Percentiles rank a stretch among this genome's conserved stretches.
These are phyloP conservation scores for Drosophila oshimai DNA, from an alignment of 1,140 invertebrate genomes.

Conservation along the genomic window DNA sequence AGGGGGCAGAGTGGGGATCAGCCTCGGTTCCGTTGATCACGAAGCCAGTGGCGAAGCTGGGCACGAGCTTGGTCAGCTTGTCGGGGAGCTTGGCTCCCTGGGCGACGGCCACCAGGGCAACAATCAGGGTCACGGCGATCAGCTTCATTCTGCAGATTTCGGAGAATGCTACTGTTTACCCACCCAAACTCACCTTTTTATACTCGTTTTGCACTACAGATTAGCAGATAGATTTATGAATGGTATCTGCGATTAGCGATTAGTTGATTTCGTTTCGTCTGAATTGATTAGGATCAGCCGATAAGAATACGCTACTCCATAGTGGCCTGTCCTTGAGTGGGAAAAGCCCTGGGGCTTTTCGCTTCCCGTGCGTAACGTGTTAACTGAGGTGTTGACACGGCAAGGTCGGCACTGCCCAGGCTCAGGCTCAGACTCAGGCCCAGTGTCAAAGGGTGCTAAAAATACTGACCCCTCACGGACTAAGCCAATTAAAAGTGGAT, in stretches of 20 bases:
- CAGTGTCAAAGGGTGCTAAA: slow-evolving; percentile 57
- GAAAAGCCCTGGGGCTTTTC: slow-evolving; percentile 7
- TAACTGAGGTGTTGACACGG: slow-evolving; percentile 44
- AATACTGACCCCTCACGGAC: slow-evolving; percentile 38
- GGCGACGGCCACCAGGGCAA: slow-evolving; percentile 42
- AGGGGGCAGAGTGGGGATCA: slow-evolving; percentile 66
- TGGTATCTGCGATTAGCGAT: slow-evolving; percentile 28
- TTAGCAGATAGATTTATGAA: slow-evolving; percentile 65
- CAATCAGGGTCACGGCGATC: slow-evolving; percentile 51
- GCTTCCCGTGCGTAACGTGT: slow-evolving; percentile 24
- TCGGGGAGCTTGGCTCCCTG: slow-evolving; percentile 46
- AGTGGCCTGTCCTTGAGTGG: neutral
- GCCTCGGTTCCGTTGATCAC: slow-evolving; percentile 79
- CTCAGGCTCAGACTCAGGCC: no score
- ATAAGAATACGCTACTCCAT: slow-evolving; percentile 4
- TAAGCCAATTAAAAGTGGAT: slow-evolving; percentile 73
- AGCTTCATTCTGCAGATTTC: slow-evolving; percentile 60
- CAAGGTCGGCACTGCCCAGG: slow-evolving; percentile 15
- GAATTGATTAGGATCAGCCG: slow-evolving; percentile 17
- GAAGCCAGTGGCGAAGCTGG: slow-evolving; percentile 69
- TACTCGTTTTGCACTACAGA: slow-evolving; percentile 10
- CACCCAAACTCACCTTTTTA: slow-evolving; percentile 24
- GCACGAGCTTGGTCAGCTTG: slow-evolving; percentile 46
- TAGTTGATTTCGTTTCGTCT: slow-evolving; percentile 27
- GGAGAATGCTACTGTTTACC: neutral